Base-by-base conservation (phyloP, 1,140 invertebrate genomes). In the Drosophila suzukii region DNA sequence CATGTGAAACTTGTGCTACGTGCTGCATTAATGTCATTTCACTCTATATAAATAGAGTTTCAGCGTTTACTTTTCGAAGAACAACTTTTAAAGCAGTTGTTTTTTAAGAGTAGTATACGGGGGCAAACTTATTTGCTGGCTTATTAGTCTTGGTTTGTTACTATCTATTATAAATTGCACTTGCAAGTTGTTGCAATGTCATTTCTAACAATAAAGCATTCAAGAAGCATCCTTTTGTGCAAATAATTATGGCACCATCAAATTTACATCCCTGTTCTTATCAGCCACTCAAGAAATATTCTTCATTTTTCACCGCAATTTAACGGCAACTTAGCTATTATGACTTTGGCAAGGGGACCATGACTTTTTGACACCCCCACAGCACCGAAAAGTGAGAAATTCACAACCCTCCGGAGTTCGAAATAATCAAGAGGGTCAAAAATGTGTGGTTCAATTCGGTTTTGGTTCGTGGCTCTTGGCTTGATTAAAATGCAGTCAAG, bases 401-500 rank as follows among this genome's bases (percentile, higher is more conserved):
- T 78, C 56, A 61, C 74, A 57, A 75, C 46, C 47, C 38, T 27
- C 17, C 27, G 12, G 38, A 53, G 47, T 47, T 60, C 17, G 36
- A 57, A 66, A 78, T 72, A 78, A 65, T 72, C 53, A 65, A 65
- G 60, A 70, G 66, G 75, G 75, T 77, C 46, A 54, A 46, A 83
- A 62, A 83, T 60, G 27, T 76, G 61, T 43, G 77, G 57, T 59
- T 81, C 61, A 39, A 32, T 53, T 46, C 36, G 51, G 57, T 60
- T 71, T 73, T 36, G 68, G 66, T 71, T 81, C 70, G 65, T 58
- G 57, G 66, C 84, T 83, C 61, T 81, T 54, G 80, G 65, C 80
- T 88, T 88, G 84, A 88, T 88, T 88, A 88, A 88, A 88, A 89
- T 88, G 84, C 84, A 88, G 84, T 88, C 80, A 88, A 89, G 84